Evolutionary conservation across 2,888 invertebrate species (phyloP).

Genomic region (Limnephilus marmoratus): DNA sequence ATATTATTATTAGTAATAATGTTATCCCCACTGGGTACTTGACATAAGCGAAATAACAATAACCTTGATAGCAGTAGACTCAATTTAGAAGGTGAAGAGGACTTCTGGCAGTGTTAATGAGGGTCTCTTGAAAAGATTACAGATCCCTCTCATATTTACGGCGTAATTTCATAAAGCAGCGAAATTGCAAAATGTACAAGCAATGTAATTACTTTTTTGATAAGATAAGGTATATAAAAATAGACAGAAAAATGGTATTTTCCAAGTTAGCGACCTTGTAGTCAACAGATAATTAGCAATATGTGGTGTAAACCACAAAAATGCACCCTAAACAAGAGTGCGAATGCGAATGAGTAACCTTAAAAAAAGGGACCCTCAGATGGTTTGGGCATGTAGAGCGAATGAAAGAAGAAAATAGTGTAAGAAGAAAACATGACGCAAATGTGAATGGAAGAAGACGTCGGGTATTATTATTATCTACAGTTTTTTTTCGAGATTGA

Average conservation of each 20-base stretch:
- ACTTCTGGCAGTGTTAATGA: background rate
- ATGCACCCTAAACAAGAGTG: background rate
- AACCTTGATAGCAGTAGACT: background rate
- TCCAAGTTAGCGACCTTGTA: background rate
- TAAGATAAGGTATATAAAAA: background rate
- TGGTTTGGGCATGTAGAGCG: too few species aligned
- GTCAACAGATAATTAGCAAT: background rate
- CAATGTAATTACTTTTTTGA: background rate
- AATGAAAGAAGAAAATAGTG: too few species aligned
- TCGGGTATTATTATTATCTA: too few species aligned
- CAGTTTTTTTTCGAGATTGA: too few species aligned
- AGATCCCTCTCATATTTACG: background rate
- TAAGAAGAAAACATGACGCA: too few species aligned
- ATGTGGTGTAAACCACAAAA: background rate
- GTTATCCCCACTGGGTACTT: background rate
- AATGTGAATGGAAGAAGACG: too few species aligned
- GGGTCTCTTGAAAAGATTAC: background rate
- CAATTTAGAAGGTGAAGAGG: background rate
- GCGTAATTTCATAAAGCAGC: background rate
- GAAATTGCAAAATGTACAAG: background rate
- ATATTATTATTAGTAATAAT: background rate
- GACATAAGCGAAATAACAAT: background rate
- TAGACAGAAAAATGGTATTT: background rate
- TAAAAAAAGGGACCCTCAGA: too few species aligned
- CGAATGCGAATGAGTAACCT: too few species aligned